Evolutionary conservation across 2,797 vertebrate genomes (phyloP), one percentile per base, ranked within the genome.

Genomic region (Micrastur ruficollis): DNA sequence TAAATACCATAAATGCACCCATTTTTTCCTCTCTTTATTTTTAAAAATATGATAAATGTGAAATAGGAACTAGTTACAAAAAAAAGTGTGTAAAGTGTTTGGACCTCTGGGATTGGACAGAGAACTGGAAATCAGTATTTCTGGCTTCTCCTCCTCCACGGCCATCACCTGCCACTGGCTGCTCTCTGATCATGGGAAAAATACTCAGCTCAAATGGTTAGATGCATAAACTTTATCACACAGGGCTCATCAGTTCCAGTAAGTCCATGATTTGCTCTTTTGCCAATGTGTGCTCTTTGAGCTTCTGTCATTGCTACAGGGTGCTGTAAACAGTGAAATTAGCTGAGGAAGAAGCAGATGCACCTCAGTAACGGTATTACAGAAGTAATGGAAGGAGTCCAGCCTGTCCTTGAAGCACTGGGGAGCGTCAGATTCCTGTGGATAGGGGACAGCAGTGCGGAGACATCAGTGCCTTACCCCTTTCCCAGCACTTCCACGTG

Each of bases 111-210:
- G 42, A 61, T 2, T 86, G 31, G 25, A 31, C 8, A 73, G 25
- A 68, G 16, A 50, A 21, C 6, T 56, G n/a, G 7, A 68, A 95
- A 58, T 46, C 44, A 34, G 31, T 22, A 59, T 81, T 93, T 92
- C 22, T 84, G 34, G 3, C 12, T 71, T 27, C 27, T 89, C 13
- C 25, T 82, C 34, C 8, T 52, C 47, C 38, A 55, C 12, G 1
- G 1, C 52, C 12, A 32, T 16, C 1, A 2, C 4, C 22, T 5
- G 2, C 29, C 12, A 13, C 55, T 65, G 26, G 68, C 44, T 68
- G 32, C 26, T 80, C 6, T 82, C 40, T 81, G 34, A 46, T 40
- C 15, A 6, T 8, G 8, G 23, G 6, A 19, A 61, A 81, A 16
- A 25, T 58, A 8, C 61, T 56, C 42, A 27, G 7, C 23, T 36